Conservation (phyloP, 2,888 invertebrate species). For the Apodemia hepburni region DNA sequence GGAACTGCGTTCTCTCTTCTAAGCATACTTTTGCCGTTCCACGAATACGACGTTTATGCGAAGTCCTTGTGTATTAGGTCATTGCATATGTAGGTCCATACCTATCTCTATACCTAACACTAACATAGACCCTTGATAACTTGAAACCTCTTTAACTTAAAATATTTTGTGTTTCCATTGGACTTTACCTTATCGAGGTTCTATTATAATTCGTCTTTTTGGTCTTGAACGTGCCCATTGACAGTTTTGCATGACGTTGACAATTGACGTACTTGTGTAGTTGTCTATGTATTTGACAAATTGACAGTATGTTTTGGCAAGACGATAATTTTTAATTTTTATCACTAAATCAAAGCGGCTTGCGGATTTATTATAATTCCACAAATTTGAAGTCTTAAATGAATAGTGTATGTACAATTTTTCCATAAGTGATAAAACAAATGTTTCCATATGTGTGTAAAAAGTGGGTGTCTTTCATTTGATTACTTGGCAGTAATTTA, state of each 20-base stretch:
- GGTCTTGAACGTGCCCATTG: background rate
- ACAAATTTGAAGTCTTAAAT: constrained; percentile 2
- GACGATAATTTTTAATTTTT: constrained; percentile 12
- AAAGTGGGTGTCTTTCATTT: constrained; percentile 67
- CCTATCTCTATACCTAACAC: too few species aligned
- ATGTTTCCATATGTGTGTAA: constrained; percentile 22
- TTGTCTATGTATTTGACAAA: constrained; percentile 8
- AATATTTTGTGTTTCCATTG: too few species aligned
- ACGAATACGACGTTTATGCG: too few species aligned
- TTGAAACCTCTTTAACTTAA: too few species aligned
- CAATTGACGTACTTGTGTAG: background rate
- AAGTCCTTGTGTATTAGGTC: too few species aligned
- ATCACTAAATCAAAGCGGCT: background rate
- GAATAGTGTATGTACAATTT: background rate
- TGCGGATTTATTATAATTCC: background rate
- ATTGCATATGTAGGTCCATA: too few species aligned
- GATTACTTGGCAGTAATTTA: constrained; percentile 44
- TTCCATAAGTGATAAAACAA: constrained; percentile 19
- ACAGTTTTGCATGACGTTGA: background rate
- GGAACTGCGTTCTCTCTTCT: too few species aligned
- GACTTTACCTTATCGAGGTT: too few species aligned
- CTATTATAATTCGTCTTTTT: too few species aligned
- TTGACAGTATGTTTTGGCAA: constrained; percentile 15
- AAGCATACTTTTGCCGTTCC: too few species aligned
- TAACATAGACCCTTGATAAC: too few species aligned